Base-by-base conservation (phyloP, 2,113 vertebrate species). In the Pteronura brasiliensis region DNA sequence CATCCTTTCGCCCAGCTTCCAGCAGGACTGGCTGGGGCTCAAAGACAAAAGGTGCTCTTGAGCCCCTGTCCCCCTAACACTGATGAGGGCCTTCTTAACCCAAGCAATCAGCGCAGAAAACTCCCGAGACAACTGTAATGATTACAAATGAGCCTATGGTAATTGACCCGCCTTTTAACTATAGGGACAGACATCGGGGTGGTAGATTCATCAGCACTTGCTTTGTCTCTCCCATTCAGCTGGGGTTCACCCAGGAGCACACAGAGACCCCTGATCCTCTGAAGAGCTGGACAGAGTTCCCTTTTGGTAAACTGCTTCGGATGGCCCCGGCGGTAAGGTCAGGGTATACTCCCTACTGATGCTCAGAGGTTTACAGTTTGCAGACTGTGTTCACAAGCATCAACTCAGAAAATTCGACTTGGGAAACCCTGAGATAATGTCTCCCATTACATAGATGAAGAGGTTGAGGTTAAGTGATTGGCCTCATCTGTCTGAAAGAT, bases 71-170 rank as follows among this genome's bases (percentile, higher is more conserved):
- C 72, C 74, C 90, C 85, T 96, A 90, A 87, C 90, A 55, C 88
- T 94, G 97, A 96, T 91, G 85, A 86, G 59, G 79, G 89, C 42
- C 86, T 90, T 92, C 87, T 95, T 74, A 95, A 95, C 25, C 20
- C 6, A n/a, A 92, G 96, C 88, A 95, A 98, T 97, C 96, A 97
- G 97, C 44, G 67, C 71, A 95, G 88, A 90, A 89, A 87, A 96
- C 77, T 96, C n/a, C n/a, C 3, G 0, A 96, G 83, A 95, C 96
- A 91, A 93, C 94, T 34, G 18, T 93, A 97, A 98, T 97, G 96
- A 98, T 97, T 97, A 97, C 94, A 98, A 97, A 98, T 97, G 95
- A 97, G 96, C 72, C 44, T 0, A 4, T 71, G 88, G 95, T 97
- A 97, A 98, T 96, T 95, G 96, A 92, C 94, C 92, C 1, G 18